Base-by-base conservation (phyloP, 2,797 vertebrate genomes). In the Lindbergichthys nudifrons region DNA sequence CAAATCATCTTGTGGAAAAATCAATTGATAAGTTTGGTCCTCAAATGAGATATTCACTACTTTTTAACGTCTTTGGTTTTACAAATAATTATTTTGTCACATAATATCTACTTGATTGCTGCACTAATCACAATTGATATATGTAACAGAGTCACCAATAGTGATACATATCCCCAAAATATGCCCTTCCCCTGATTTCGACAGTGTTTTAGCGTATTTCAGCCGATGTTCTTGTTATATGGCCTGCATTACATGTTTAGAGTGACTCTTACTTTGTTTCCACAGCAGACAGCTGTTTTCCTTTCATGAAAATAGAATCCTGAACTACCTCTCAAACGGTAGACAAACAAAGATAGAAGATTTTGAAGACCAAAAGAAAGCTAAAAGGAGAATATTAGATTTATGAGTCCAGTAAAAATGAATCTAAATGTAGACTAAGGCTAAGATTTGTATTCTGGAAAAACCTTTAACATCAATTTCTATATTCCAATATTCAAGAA, bases 1-100 rank as follows among this genome's bases (percentile, higher is more conserved):
- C 58, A 56, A 69, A 82, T 60, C 43, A 65, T 19, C 19, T 19
- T 10, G 16, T 23, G 3, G 32, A 42, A 56, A 68, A 77, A 47
- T 77, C 26, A n/a, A 14, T 50, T 5, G n/a, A 53, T 4, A 1
- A 54, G 10, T 41, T 65, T 65, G 15, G 11, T 10, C 69, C 18
- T 41, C 12, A 50, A 70, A 60, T 47, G 3, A 65, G 15, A 42
- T 15, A 10, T 47, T 59, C 5, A 13, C 30, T 10, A 14, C 18
- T 69, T 70, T 11, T n/a, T 12, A n/a, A 9, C 18, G 18, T 3
- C 3, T 45, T 18, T 46, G 14, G 21, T 61, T 12, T 8, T 46
- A 16, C 19, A 56, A 26, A 26, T 26, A 26, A 26, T 26, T 26
- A 1, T 26, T 26, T 26, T 26, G 4, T 26, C 26, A 26, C 26